A percentile compares a stretch with the other conserved stretches of the same genome.
Conservation (phyloP, 2,888 invertebrate genomes). For the Heliconius ethilla region DNA sequence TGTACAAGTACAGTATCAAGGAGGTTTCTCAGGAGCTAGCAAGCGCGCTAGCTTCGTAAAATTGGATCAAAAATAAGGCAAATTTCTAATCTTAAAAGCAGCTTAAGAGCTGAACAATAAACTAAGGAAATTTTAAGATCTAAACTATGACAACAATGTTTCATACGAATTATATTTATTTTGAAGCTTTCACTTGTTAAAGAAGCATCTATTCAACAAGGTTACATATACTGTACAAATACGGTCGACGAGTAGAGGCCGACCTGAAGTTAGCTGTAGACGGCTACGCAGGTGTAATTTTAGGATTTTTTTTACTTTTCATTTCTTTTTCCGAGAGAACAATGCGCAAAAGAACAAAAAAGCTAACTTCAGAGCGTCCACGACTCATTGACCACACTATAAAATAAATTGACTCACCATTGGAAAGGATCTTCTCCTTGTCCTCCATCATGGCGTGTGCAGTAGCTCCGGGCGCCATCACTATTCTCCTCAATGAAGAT, state of each 20-base stretch:
- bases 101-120: not conserved
- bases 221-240: not conserved
- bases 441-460: constrained; percentile 80
- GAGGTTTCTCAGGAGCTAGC: not conserved
- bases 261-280: no score
- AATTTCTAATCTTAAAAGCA: not conserved
- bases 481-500: constrained; percentile 74
- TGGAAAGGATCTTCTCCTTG: constrained; percentile 74
- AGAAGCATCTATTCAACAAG: not conserved
- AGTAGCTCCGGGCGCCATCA: constrained; percentile 83
- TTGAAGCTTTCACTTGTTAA: constrained; percentile 2
- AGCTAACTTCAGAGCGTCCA: no score
- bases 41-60: not conserved
- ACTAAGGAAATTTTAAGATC: not conserved
- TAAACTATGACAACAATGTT: not conserved
- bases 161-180: constrained; percentile 15
- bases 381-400: not conserved
- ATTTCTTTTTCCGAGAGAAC: no score
- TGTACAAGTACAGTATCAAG: no score
- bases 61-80: not conserved
- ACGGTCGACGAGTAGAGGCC: no score
- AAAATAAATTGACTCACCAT: constrained; percentile 45
- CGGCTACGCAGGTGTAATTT: no score
- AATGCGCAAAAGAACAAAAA: no score
- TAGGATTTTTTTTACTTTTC: no score